These are phyloP conservation scores for Drosophila dives DNA, from an alignment of 2,888 invertebrate genomes.

Conservation along the genomic window DNA sequence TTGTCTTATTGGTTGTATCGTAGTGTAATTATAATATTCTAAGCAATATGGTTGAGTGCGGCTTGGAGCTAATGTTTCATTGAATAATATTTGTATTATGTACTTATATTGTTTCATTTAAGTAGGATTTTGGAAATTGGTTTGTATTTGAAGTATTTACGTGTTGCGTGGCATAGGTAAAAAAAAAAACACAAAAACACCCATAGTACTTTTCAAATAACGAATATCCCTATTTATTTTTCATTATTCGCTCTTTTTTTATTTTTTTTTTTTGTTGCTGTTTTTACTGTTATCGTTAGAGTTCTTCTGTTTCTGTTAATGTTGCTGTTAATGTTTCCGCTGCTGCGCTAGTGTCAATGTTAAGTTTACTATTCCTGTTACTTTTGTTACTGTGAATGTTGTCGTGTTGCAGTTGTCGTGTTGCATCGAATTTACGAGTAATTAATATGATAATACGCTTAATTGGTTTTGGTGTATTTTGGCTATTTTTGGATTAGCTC, in stretches of 20 bases:
- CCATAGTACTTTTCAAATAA: conserved; percentile 24
- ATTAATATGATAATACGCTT: conserved; percentile 33
- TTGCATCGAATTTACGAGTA: conserved; percentile 13
- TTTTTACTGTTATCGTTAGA: conserved; percentile 7
- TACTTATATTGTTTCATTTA: conserved; percentile 42
- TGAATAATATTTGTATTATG: conserved; percentile 65
- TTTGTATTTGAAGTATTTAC: conserved; percentile 19
- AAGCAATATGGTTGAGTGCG: conserved; percentile 72
- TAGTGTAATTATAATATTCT: conserved; percentile 57
- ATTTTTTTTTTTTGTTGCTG: conserved; percentile 6
- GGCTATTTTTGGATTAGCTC: conserved; percentile 34
- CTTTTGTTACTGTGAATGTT: conserved; percentile 24
- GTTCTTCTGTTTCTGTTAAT: conserved; percentile 10
- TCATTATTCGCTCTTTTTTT: conserved; percentile 7
- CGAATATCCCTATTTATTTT: conserved; percentile 19
- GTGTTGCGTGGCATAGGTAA: conserved; percentile 6
- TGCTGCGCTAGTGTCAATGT: not conserved
- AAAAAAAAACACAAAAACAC: conserved; percentile 46
- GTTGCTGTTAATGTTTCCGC: not conserved
- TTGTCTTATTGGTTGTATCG: conserved; percentile 22
- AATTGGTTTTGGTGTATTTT: conserved; percentile 30
- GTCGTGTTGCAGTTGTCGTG: conserved; percentile 7
- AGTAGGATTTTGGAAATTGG: conserved; percentile 41
- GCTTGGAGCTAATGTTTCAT: conserved; percentile 79
- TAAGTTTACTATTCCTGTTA: conserved; percentile 10